These are phyloP conservation scores for Apodemia mormo DNA, from an alignment of 2,888 invertebrate genomes.

Conservation along the genomic window DNA sequence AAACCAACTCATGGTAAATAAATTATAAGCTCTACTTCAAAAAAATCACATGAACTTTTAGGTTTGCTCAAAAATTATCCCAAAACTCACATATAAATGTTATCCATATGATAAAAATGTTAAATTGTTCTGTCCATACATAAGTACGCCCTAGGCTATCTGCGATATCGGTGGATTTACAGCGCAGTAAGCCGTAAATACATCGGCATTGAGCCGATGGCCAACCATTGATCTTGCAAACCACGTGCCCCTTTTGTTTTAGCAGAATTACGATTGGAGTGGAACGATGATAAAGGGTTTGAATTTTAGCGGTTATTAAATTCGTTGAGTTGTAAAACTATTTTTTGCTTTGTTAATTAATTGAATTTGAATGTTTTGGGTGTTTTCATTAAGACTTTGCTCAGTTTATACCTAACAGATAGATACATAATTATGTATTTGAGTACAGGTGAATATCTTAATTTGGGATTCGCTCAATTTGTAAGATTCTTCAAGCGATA, in stretches of 20 bases:
- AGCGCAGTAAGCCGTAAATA: slow-evolving; percentile 67
- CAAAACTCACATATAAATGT: background rate
- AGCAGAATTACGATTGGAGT: slow-evolving; percentile 46
- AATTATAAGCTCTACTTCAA: too few relatives aligned
- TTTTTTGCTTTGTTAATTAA: background rate
- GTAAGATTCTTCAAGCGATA: too few relatives aligned
- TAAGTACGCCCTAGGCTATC: slow-evolving; percentile 17
- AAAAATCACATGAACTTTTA: too few relatives aligned
- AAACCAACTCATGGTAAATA: too few relatives aligned
- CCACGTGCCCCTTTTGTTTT: slow-evolving; percentile 45
- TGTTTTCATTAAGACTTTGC: too few relatives aligned
- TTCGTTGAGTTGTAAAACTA: slow-evolving; percentile 14
- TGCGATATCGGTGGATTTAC: slow-evolving; percentile 67
- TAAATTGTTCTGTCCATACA: slow-evolving; percentile 1
- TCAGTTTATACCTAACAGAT: too few relatives aligned
- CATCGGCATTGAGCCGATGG: slow-evolving; percentile 48
- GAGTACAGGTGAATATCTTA: too few relatives aligned
- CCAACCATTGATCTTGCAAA: slow-evolving; percentile 55
- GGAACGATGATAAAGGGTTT: slow-evolving; percentile 45
- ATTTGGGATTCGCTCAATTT: too few relatives aligned
- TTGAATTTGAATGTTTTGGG: too few relatives aligned
- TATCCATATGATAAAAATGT: background rate
- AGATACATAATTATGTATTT: too few relatives aligned
- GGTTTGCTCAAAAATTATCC: too few relatives aligned
- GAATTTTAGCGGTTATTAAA: slow-evolving; percentile 34